phyloP scores from a whole-genome alignment of 2,113 vertebrate species.

The Pituophis catenifer region DNA sequence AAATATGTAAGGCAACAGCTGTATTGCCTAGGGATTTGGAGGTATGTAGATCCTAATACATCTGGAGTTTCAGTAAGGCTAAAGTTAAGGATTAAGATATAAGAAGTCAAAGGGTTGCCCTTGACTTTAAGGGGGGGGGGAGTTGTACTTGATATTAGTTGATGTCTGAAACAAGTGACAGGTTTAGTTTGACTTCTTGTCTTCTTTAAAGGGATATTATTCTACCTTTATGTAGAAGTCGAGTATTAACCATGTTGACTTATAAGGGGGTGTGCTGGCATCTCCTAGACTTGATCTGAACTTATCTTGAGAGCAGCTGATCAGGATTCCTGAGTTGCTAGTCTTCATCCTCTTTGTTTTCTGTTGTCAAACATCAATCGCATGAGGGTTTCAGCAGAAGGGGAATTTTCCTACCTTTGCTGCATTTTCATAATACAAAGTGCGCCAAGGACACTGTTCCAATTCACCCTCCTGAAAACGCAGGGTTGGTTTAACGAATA shows the following conservation, averaged over 20 bases:
- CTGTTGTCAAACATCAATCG: not conserved
- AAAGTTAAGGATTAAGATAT: not conserved
- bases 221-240: not conserved
- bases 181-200: not conserved
- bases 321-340: not conserved
- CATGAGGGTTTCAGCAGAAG: not conserved
- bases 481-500: not conserved
- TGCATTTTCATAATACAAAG: not conserved
- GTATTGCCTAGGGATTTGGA: not conserved
- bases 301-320: not conserved
- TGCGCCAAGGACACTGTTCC: not conserved
- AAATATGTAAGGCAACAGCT: not conserved
- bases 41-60: not conserved
- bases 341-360: not conserved
- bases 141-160: not conserved
- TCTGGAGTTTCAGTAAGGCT: not conserved
- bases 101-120: not conserved
- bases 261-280: not conserved
- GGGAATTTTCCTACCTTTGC: not conserved
- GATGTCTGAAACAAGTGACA: not conserved
- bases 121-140: not conserved
- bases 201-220: not conserved
- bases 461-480: not conserved
- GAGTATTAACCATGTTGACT: not conserved
- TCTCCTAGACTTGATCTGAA: not conserved